Percentiles rank a stretch among this genome's conserved stretches.
These are phyloP conservation scores for Podargus strigoides DNA, from an alignment of 2,797 vertebrate genomes.

Conservation along the genomic window DNA sequence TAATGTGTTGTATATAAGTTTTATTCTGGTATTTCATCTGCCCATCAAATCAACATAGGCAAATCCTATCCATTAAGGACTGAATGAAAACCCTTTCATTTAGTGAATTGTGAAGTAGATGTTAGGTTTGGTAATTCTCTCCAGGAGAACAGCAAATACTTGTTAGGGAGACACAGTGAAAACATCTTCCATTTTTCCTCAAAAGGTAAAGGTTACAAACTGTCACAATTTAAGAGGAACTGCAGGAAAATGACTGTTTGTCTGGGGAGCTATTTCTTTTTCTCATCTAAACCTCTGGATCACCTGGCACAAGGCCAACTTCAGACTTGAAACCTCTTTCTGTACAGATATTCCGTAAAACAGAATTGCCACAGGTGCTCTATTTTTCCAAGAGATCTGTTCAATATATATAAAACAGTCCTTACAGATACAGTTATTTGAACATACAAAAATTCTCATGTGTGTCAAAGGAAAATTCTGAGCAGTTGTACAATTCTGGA, in stretches of 20 bases:
- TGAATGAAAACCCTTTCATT: not conserved
- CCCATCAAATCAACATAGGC: not conserved
- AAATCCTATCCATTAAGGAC: not conserved
- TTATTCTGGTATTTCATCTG: not conserved
- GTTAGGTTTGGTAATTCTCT: not conserved
- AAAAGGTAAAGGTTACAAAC: not conserved
- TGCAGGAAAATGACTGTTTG: not conserved
- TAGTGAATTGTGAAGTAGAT: not conserved
- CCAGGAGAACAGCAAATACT: not conserved
- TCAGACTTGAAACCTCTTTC: not conserved
- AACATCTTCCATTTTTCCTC: not conserved
- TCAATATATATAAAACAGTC: not conserved
- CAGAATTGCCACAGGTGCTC: not conserved
- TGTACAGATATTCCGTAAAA: not conserved
- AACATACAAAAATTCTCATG: not conserved
- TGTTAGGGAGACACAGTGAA: not conserved
- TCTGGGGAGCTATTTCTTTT: not conserved
- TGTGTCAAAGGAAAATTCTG: not conserved
- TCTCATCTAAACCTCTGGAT: not conserved
- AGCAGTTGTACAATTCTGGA: not conserved
- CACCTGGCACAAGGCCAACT: not conserved
- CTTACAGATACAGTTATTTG: not conserved
- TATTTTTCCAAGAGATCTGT: not conserved
- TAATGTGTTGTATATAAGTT: not conserved
- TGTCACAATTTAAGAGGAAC: not conserved